Base-by-base conservation (phyloP, 2,797 vertebrate species). In the Mormyrops attenuatus region DNA sequence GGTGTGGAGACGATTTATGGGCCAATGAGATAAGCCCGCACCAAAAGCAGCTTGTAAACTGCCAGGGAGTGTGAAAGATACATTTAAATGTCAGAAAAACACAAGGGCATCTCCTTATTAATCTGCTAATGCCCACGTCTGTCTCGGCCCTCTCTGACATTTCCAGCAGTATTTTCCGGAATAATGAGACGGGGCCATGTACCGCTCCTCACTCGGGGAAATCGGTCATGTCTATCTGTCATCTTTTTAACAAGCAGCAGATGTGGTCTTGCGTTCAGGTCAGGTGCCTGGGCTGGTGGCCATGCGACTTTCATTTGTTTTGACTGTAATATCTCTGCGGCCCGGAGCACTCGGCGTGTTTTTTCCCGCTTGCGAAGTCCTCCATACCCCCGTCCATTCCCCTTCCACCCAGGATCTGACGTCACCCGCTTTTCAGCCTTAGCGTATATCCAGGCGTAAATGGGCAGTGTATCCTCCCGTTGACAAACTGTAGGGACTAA, bases 1-100 rank as follows among this genome's bases (percentile, higher is more conserved):
- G 90, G 88, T 87, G 88, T 94, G 92, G 94, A 94, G 93, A 93
- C 92, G 89, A 93, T 93, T 92, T 92, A 93, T 92, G 92, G 82
- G 34, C 92, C 93, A 90, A 90, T 91, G 92, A 91, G 92, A 50
- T 91, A 93, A 89, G 93, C 92, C 92, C 91, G 91, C 93, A 93
- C 91, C 88, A 94, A 94, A 89, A 84, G 91, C 89, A 34, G 41
- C 89, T 91, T 90, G 92, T 93, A 93, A 92, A 90, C 92, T 88
- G 90, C 38, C 89, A 77, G 77, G 13, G 89, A 91, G 86, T 87
- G 88, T 93, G 92, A 93, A 95, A 93, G 94, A 94, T 93, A 22
- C 80, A 69, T 63, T 86, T 89, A 52, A 93, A 94, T 93, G 93
- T 90, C 91, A 93, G 69, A 92, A 93, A 92, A 89, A 92, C 91